phyloP scores from a whole-genome alignment of 2,888 invertebrate species.

The Drosophila barbarae region DNA sequence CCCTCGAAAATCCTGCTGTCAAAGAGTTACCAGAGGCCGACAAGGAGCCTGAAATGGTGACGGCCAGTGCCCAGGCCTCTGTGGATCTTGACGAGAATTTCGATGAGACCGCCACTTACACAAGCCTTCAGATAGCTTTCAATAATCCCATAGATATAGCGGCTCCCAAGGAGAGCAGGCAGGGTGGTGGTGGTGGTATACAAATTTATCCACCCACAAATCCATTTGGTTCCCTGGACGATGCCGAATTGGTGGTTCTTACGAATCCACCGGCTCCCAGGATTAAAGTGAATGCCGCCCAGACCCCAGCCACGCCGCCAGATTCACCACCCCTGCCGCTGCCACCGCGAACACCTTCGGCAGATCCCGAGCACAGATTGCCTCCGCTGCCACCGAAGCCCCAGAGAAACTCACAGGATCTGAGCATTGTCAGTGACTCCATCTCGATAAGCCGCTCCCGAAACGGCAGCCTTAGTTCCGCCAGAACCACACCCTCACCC shows the following conservation, averaged over 20 bases:
- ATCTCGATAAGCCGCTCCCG: slow-evolving; percentile 64
- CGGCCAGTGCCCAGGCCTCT: slow-evolving; percentile 69
- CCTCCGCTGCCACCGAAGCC: slow-evolving; percentile 92
- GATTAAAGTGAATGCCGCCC: slow-evolving; percentile 78
- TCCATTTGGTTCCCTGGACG: slow-evolving; percentile 67
- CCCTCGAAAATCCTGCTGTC: slow-evolving; percentile 71
- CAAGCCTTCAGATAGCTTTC: slow-evolving; percentile 91
- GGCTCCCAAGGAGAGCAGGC: slow-evolving; percentile 59
- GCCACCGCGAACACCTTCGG: slow-evolving; percentile 72
- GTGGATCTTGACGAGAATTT: slow-evolving; percentile 84
- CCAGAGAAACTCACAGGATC: slow-evolving; percentile 81
- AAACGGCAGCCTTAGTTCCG: slow-evolving; percentile 69
- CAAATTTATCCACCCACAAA: slow-evolving; percentile 58
- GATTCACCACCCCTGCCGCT: slow-evolving; percentile 66
- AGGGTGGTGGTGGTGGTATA: not conserved
- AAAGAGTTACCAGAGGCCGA: slow-evolving; percentile 69
- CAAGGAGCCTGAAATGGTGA: slow-evolving; percentile 44
- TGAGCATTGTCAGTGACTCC: slow-evolving; percentile 64
- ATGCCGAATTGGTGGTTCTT: slow-evolving; percentile 79
- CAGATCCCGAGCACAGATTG: slow-evolving; percentile 82
- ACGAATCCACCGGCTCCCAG: slow-evolving; percentile 81
- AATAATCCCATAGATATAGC: slow-evolving; percentile 88
- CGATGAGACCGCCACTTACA: slow-evolving; percentile 89
- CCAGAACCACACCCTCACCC: slow-evolving; percentile 77
- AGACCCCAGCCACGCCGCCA: slow-evolving; percentile 74